Evolutionary conservation across 2,888 invertebrate genomes (phyloP), one percentile per base, ranked within the genome.

Genomic region (Tromatobia lineatoria): DNA sequence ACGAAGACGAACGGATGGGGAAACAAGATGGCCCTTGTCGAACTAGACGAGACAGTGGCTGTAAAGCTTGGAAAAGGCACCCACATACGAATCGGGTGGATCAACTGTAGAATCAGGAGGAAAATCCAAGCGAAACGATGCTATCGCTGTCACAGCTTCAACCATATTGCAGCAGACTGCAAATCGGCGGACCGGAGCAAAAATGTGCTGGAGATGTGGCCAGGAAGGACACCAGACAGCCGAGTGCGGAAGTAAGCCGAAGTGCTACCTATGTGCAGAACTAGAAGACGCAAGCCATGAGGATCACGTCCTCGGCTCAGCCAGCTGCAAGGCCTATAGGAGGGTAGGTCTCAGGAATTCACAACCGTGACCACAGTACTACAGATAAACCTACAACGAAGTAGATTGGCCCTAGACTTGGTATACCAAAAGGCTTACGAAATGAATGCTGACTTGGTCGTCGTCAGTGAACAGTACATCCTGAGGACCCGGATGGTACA

Each of bases 401-500:
- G 29, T 29, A 29, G 29, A 29, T 4, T 29, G 29, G 29, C 29
- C 29, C 29, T 3, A 4, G 29, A 29, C 42, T 11, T 13, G 67
- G 20, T 6, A 15, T 10, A 42, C 42, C 42, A 42, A 11, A 3
- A 10, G 42, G 42, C 3, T 11, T 42, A 18, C 2, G 76, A 20
- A 11, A 1, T 10, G 42, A 42, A 42, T 11, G 67, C 42, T 29
- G 76, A 78, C 15, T n/a, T 86, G 6, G 57, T 70, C 6, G 11
- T 86, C 0, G 52, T 79, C 71, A 25, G 74, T 6, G 86, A 86
- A 38, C 78, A 82, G 74, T 57, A 85, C 69, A 18, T 29, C 29
- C 29, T 3, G 29, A 4, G 29, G 29, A 52, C 13, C 50, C 50
- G 57, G 11, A 6, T 80, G 75, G 80, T 70, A 52, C 42, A 2